Conservation (phyloP, 2,888 invertebrate genomes). For the Mythimna ferrago region DNA sequence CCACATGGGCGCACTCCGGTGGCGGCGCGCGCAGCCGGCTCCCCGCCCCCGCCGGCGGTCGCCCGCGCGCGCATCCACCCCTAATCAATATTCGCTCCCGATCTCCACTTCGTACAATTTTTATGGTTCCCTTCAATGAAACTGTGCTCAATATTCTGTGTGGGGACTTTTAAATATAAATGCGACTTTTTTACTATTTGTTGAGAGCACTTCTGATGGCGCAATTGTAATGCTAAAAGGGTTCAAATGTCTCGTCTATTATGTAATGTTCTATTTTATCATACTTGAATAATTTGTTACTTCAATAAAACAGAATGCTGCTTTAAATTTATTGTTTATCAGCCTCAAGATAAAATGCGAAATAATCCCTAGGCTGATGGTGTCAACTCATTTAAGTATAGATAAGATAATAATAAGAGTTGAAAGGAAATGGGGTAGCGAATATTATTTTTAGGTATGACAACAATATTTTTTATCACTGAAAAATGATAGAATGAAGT, state of each 20-base stretch:
- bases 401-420: conserved; percentile 61
- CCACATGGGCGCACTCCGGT: conserved; percentile 68
- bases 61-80: conserved; percentile 76
- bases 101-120: conserved; percentile 79
- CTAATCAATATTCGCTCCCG: conserved; percentile 86
- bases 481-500: not conserved
- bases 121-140: conserved; percentile 78
- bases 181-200: conserved; percentile 40
- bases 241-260: conserved; percentile 22
- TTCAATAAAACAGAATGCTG: conserved; percentile 17
- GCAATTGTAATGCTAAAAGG: conserved; percentile 26
- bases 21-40: conserved; percentile 69
- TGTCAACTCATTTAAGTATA: conserved; percentile 35
- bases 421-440: conserved; percentile 43
- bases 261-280: conserved; percentile 20
- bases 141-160: conserved; percentile 63
- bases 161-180: conserved; percentile 52
- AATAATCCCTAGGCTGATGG: conserved; percentile 53
- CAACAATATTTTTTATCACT: conserved; percentile 2
- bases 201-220: conserved; percentile 22
- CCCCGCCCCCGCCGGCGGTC: conserved; percentile 70
- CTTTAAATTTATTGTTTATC: conserved; percentile 48
- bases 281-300: conserved; percentile 17
- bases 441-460: conserved; percentile 30
- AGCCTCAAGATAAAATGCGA: conserved; percentile 55